phyloP scores from a whole-genome alignment of 2,888 invertebrate genomes.

The Hedychridium roseum region DNA sequence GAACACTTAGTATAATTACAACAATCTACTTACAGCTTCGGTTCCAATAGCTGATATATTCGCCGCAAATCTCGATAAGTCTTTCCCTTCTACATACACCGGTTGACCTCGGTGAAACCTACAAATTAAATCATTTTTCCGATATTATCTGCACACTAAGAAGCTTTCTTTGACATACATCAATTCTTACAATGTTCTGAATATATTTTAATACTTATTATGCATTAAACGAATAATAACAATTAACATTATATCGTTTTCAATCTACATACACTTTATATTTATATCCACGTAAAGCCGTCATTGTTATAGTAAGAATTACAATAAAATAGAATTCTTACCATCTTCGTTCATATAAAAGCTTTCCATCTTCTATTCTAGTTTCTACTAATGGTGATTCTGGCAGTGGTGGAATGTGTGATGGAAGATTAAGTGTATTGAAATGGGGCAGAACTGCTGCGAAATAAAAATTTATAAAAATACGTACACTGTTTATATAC shows the following conservation, averaged over 20 bases:
- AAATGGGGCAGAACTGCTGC: slow-evolving; percentile 54
- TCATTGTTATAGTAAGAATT: too few species aligned
- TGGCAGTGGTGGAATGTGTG: slow-evolving; percentile 58
- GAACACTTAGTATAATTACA: too few species aligned
- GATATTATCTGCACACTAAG: too few species aligned
- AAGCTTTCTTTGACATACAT: neutral
- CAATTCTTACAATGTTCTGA: neutral
- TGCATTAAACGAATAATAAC: too few species aligned
- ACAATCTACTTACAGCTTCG: slow-evolving; percentile 77
- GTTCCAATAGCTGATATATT: slow-evolving; percentile 91
- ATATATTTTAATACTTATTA: neutral
- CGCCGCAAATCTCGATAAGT: slow-evolving; percentile 84
- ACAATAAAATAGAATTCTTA: slow-evolving; percentile 44
- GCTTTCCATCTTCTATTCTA: slow-evolving; percentile 92
- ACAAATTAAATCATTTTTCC: slow-evolving; percentile 22
- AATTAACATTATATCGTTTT: too few species aligned
- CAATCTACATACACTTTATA: too few species aligned
- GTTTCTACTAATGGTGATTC: slow-evolving; percentile 74
- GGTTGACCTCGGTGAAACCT: slow-evolving; percentile 93
- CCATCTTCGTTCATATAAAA: slow-evolving; percentile 93
- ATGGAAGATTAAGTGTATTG: slow-evolving; percentile 51
- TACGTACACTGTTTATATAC: slow-evolving; percentile 17
- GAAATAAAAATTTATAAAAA: slow-evolving; percentile 30
- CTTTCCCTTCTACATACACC: slow-evolving; percentile 89
- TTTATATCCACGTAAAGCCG: too few species aligned